Percentiles rank a stretch among this genome's conserved stretches.
Evolutionary conservation across 2,113 vertebrate species (phyloP).

Genomic region (Rhabdornis inornatus): DNA sequence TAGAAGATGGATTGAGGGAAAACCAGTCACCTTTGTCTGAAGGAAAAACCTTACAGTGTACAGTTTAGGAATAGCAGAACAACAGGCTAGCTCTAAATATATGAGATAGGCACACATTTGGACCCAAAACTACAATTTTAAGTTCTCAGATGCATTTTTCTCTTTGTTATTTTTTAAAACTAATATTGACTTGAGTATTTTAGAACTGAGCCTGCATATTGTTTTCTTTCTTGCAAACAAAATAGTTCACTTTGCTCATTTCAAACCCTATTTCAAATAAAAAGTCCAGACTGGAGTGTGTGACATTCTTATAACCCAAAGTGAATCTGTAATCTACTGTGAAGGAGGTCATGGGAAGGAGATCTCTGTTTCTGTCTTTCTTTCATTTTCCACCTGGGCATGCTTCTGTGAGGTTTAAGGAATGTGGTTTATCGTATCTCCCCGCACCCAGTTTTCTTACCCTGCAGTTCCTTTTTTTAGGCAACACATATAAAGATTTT

Average conservation of each 20-base stretch:
- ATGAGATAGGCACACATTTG: background rate
- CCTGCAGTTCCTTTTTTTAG: background rate
- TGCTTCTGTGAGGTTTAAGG: background rate
- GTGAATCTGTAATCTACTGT: background rate
- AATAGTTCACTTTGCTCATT: background rate
- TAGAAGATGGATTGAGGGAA: background rate
- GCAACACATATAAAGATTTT: background rate
- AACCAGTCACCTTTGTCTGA: background rate
- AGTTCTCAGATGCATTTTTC: background rate
- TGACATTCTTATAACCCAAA: background rate
- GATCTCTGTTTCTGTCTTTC: background rate
- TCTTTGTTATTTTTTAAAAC: background rate
- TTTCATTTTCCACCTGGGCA: background rate
- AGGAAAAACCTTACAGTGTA: background rate
- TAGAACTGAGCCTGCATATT: background rate
- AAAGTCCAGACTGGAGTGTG: background rate
- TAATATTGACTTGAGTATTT: background rate
- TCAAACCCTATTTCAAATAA: background rate
- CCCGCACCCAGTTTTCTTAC: background rate
- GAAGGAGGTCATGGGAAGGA: background rate
- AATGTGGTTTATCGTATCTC: background rate
- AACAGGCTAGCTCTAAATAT: background rate
- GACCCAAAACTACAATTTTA: background rate
- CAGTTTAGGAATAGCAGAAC: background rate
- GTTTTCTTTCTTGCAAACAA: background rate